These are phyloP conservation scores for Cryptoprocta ferox DNA, from an alignment of 2,797 vertebrate species.

Conservation along the genomic window DNA sequence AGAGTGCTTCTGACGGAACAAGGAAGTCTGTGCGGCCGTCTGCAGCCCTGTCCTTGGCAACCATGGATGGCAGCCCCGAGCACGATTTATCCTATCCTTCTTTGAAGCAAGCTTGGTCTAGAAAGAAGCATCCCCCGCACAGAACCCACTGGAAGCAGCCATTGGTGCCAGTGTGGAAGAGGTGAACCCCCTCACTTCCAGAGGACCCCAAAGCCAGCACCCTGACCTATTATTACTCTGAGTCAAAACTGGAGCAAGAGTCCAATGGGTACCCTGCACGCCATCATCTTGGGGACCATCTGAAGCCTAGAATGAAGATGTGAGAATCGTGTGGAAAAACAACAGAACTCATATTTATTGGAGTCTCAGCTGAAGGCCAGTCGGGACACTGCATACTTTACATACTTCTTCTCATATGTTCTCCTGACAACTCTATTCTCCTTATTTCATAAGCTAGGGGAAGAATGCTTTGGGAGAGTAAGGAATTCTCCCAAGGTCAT, in stretches of 20 bases:
- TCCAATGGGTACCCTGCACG: accelerated
- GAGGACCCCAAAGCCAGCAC: not conserved
- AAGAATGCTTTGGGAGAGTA: not conserved
- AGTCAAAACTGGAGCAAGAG: not conserved
- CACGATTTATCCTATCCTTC: not conserved
- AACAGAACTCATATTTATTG: not conserved
- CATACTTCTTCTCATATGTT: not conserved
- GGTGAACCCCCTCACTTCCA: not conserved
- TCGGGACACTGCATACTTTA: not conserved
- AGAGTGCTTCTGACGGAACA: constrained; percentile 42
- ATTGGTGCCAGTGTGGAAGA: accelerated
- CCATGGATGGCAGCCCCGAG: not conserved
- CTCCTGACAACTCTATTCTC: not conserved
- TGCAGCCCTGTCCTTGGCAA: constrained; percentile 1
- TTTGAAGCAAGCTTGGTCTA: not conserved
- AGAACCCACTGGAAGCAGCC: not conserved
- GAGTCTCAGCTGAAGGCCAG: not conserved
- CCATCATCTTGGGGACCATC: not conserved
- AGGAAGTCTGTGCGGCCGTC: not conserved
- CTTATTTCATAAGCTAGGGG: not conserved
- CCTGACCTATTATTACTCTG: not conserved
- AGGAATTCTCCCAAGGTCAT: not conserved
- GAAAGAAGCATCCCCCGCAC: not conserved
- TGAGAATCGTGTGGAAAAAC: not conserved
- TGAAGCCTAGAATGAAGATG: not conserved